Conservation (phyloP, 2,888 invertebrate species). For the Synanthedon andrenaeformis region DNA sequence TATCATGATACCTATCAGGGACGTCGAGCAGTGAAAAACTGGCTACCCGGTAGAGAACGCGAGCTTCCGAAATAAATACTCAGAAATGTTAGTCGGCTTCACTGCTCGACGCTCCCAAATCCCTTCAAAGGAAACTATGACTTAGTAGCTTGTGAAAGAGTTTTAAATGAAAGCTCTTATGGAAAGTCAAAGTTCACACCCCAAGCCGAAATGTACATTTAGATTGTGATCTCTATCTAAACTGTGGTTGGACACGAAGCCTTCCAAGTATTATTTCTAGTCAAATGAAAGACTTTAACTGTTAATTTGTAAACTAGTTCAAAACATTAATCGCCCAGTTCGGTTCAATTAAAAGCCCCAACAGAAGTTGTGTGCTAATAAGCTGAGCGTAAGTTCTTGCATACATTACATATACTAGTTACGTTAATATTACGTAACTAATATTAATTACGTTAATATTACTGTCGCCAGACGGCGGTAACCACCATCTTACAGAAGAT, state of each 20-base stretch:
- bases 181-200: slow-evolving; percentile 50
- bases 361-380: neutral
- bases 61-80: slow-evolving; percentile 17
- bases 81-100: neutral
- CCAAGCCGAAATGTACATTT: slow-evolving; percentile 38
- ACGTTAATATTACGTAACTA: no score
- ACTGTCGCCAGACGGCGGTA: no score
- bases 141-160: slow-evolving; percentile 13
- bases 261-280: slow-evolving; percentile 31
- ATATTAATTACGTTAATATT: no score
- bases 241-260: slow-evolving; percentile 53
- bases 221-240: slow-evolving; percentile 58
- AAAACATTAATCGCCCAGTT: neutral
- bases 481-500: no score
- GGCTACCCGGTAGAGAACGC: slow-evolving; percentile 8
- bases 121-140: slow-evolving; percentile 20
- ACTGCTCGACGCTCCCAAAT: neutral
- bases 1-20: neutral
- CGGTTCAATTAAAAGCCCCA: neutral
- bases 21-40: slow-evolving; percentile 10
- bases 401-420: no score
- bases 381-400: no score
- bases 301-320: neutral
- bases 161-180: slow-evolving; percentile 19
- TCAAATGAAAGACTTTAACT: slow-evolving; percentile 30